Percentiles rank a stretch among this genome's conserved stretches.
phyloP scores from a whole-genome alignment of 2,888 invertebrate species.

The Pterostichus madidus region DNA sequence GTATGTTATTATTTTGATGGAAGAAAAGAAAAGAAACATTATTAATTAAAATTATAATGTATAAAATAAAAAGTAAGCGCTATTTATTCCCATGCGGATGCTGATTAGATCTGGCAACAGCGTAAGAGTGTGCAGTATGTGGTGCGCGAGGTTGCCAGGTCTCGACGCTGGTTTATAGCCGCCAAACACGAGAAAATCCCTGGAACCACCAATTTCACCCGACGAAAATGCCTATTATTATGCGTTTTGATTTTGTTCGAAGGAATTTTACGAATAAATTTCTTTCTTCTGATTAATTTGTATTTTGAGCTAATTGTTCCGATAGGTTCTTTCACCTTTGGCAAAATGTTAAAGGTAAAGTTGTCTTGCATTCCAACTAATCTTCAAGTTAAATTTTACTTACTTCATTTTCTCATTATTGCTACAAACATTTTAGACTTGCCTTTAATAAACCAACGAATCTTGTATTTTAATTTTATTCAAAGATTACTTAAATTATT shows the following conservation, averaged over 20 bases:
- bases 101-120: slow-evolving; percentile 5
- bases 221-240: slow-evolving; percentile 64
- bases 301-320: slow-evolving; percentile 60
- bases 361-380: not conserved
- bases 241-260: slow-evolving; percentile 62
- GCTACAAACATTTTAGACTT: too few relatives aligned
- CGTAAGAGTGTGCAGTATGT: not conserved
- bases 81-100: not conserved
- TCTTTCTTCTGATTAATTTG: slow-evolving; percentile 62
- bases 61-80: not conserved
- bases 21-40: too few relatives aligned
- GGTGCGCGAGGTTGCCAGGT: slow-evolving; percentile 3
- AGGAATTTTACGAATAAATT: slow-evolving; percentile 64
- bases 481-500: too few relatives aligned
- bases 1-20: too few relatives aligned
- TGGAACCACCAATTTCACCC: not conserved
- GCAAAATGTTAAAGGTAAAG: not conserved
- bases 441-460: too few relatives aligned
- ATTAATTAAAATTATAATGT: too few relatives aligned
- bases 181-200: slow-evolving; percentile 42
- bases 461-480: too few relatives aligned
- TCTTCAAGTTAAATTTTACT: too few relatives aligned
- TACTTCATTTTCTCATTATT: not conserved
- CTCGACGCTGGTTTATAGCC: slow-evolving; percentile 37
- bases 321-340: slow-evolving; percentile 44